Evolutionary conservation across 1,140 invertebrate genomes (phyloP).

Genomic region (Homarus americanus): DNA sequence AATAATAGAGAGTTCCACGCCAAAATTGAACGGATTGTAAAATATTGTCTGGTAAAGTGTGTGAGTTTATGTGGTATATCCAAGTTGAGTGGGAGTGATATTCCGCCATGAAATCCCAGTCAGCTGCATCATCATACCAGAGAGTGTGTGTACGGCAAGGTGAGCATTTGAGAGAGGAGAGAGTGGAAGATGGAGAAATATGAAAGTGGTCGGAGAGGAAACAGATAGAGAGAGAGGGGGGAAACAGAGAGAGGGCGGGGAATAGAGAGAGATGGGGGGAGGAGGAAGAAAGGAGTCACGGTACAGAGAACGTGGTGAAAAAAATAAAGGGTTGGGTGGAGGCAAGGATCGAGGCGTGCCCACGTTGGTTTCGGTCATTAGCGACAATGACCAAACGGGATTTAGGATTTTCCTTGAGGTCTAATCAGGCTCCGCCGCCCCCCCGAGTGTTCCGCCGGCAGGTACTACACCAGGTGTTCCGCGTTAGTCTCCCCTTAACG

Average conservation of each 20-base stretch:
- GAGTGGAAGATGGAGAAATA: background rate
- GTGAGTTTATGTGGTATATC: too few species aligned
- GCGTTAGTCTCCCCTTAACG: too few species aligned
- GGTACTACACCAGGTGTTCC: background rate
- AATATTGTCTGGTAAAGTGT: too few species aligned
- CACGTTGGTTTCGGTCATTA: background rate
- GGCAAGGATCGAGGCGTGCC: background rate
- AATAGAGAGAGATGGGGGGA: background rate
- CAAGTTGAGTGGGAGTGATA: too few species aligned
- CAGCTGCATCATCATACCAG: too few species aligned
- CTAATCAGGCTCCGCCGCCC: too few species aligned
- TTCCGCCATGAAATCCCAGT: too few species aligned
- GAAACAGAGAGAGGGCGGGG: background rate
- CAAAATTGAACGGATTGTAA: too few species aligned
- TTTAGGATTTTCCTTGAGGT: background rate
- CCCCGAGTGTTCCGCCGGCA: too few species aligned
- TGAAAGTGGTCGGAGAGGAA: background rate
- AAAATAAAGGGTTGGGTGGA: background rate
- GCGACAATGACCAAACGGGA: background rate
- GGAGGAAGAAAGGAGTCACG: background rate
- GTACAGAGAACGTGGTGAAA: too few species aligned
- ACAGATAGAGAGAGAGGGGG: background rate
- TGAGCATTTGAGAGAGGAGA: background rate
- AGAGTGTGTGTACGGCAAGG: too few species aligned
- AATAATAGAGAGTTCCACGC: too few species aligned